Evolutionary conservation across 2,797 vertebrate species (phyloP).

Genomic region (Australoheros facetus): DNA sequence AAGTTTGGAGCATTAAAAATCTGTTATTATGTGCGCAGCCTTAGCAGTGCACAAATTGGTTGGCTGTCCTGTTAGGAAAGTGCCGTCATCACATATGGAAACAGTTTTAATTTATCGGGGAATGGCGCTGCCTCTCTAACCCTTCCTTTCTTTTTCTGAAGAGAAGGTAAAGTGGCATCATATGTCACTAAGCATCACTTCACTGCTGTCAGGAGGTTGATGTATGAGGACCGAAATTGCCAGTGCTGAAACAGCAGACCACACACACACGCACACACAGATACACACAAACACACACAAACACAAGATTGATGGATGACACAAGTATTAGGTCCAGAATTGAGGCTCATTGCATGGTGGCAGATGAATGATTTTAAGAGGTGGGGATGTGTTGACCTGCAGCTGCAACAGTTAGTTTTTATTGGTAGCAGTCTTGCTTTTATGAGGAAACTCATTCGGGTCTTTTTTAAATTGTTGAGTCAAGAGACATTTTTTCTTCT

Average conservation of each 20-base stretch:
- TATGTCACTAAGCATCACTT: slow-evolving; percentile 69
- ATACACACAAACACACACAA: background rate
- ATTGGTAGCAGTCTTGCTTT: slow-evolving; percentile 7
- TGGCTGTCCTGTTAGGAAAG: background rate
- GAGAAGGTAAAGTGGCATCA: slow-evolving; percentile 65
- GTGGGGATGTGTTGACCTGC: slow-evolving; percentile 17
- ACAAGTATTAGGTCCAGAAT: slow-evolving; percentile 47
- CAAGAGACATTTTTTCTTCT: background rate
- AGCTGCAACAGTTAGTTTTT: slow-evolving; percentile 41
- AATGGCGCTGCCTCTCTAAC: background rate
- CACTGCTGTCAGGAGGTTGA: slow-evolving; percentile 65
- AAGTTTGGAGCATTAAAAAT: slow-evolving; percentile 2
- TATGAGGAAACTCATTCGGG: slow-evolving; percentile 6
- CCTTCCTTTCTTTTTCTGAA: slow-evolving; percentile 21
- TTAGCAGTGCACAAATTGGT: background rate
- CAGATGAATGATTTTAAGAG: slow-evolving; percentile 35
- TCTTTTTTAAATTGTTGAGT: background rate
- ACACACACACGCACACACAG: slow-evolving; percentile 11
- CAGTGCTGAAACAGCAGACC: slow-evolving; percentile 76
- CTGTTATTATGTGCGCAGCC: background rate
- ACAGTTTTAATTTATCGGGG: slow-evolving; percentile 20
- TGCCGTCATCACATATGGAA: slow-evolving; percentile 3
- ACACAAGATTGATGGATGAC: slow-evolving; percentile 64
- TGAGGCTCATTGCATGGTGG: slow-evolving; percentile 37
- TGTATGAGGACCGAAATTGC: slow-evolving; percentile 62